Conservation (phyloP, 2,113 vertebrate species). For the Beaufortia kweichowensis region DNA sequence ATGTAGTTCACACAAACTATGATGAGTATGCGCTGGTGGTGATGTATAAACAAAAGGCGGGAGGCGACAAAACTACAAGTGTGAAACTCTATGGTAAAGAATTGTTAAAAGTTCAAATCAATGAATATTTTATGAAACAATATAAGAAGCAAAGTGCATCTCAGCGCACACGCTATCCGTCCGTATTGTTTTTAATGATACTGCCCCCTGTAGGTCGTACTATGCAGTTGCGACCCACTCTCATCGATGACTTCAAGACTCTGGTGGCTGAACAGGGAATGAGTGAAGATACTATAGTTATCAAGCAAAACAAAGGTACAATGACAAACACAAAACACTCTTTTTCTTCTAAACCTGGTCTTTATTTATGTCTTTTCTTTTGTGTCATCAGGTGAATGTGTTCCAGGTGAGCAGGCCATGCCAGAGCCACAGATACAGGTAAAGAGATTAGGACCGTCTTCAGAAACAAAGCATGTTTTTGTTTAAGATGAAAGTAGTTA, state of each 20-base stretch:
- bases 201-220: conserved; percentile 74
- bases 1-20: conserved; percentile 87
- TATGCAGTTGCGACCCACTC: conserved; percentile 68
- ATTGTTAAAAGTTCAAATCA: not conserved
- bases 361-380: not conserved
- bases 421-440: conserved; percentile 59
- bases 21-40: conserved; percentile 83
- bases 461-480: not conserved
- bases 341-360: not conserved
- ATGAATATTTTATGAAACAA: not conserved
- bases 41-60: conserved; percentile 71
- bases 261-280: conserved; percentile 79
- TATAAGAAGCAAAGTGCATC: not conserved
- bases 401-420: conserved; percentile 70
- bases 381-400: conserved; percentile 77
- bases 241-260: conserved; percentile 79
- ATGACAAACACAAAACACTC: not conserved
- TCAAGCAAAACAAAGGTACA: conserved; percentile 79
- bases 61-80: conserved; percentile 64
- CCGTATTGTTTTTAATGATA: not conserved
- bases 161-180: no score
- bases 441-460: no score
- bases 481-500: not conserved
- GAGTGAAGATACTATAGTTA: conserved; percentile 67
- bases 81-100: conserved; percentile 76